Evolutionary conservation across 2,113 vertebrate genomes (phyloP).

Genomic region (Toxotes jaculatrix): DNA sequence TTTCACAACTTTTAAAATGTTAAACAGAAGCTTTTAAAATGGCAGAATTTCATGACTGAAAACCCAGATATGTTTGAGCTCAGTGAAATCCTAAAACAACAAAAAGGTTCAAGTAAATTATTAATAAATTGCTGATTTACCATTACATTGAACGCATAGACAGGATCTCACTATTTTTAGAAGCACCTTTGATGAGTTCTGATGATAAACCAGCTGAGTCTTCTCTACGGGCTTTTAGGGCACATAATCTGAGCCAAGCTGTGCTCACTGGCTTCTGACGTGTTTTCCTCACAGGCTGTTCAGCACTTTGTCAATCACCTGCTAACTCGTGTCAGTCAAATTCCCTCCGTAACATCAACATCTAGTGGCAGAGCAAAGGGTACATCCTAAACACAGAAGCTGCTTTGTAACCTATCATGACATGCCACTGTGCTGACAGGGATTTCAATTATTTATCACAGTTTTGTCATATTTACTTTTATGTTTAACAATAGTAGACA

Average conservation of each 20-base stretch:
- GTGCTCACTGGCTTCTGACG: slow-evolving; percentile 39
- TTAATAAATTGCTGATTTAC: background rate
- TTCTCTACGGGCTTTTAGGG: slow-evolving; percentile 35
- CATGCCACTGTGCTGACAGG: background rate
- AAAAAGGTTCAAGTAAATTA: background rate
- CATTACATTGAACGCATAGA: background rate
- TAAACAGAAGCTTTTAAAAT: background rate
- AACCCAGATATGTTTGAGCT: background rate
- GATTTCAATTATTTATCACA: background rate
- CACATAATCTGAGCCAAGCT: slow-evolving; percentile 41
- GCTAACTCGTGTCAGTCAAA: slow-evolving; percentile 40
- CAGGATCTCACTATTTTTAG: slow-evolving; percentile 50
- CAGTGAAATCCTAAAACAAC: background rate
- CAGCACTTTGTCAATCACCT: slow-evolving; percentile 40
- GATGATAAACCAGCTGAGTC: slow-evolving; percentile 43
- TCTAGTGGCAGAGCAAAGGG: background rate
- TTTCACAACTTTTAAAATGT: too few species aligned
- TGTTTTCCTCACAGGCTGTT: slow-evolving; percentile 13
- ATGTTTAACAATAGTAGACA: background rate
- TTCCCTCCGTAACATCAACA: slow-evolving; percentile 4
- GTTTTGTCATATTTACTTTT: background rate
- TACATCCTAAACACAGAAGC: background rate
- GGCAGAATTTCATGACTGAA: background rate
- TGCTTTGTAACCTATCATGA: background rate
- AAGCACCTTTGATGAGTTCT: slow-evolving; percentile 38